Base-by-base conservation (phyloP, 2,797 vertebrate species). In the Gastrophryne carolinensis region DNA sequence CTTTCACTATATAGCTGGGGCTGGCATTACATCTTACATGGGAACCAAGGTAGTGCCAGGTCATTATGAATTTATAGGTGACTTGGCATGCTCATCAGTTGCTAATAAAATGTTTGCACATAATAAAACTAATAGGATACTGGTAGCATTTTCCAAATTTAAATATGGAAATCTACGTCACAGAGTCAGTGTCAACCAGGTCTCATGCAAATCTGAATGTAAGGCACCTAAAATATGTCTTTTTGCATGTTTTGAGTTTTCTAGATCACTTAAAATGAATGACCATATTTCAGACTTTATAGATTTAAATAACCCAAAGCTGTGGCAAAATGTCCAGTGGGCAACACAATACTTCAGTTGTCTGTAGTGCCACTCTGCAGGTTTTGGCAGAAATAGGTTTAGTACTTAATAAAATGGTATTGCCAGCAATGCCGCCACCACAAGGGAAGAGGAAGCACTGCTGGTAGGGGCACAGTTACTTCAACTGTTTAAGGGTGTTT, bases 101-200 rank as follows among this genome's bases (percentile, higher is more conserved):
- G 13, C 69, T 30, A 26, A 26, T 60, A 75, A 67, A 75, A 67
- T 52, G 52, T 60, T 75, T 67, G 39, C 63, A 75, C 63, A 39
- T 67, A 67, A 60, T 75, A 75, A 75, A 58, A 29, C 54, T 67
- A 75, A 75, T 75, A 67, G 37, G 41, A 60, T 67, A 52, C 65
- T 60, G 39, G 37, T 75, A 37, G 72, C 37, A 74, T 75, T 67
- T 67, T 66, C 50, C 53, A 39, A 67, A 3, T 56, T 75, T 67
- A 67, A 60, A 32, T 12, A n/a, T 30, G 23, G 32, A 69, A 72
- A 50, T 37, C 30, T 62, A 39, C 27, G 49, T 41, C 47, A 50
- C 39, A 62, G 57, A 52, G 44, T 72, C 70, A 72, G 41, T 24
- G 37, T 62, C 56, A 72, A 71, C 54, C 68, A 71, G 32, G 39